A percentile compares a stretch with the other conserved stretches of the same genome.
phyloP scores from a whole-genome alignment of 2,888 invertebrate species.

The Tillus elongatus region DNA sequence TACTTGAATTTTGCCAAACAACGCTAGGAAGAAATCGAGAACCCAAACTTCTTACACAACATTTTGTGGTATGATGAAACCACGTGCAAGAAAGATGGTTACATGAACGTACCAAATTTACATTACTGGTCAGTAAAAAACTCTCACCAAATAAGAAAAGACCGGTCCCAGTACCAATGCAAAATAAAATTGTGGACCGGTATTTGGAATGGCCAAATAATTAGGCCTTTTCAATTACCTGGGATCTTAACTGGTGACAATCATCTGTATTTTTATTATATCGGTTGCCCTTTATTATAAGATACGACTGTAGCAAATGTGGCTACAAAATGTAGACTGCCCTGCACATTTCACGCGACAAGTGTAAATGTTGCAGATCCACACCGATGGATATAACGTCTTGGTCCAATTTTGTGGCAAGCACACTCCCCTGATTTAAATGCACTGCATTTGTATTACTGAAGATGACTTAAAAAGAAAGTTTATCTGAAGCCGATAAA shows the following conservation, averaged over 20 bases:
- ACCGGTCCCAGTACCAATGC: background rate
- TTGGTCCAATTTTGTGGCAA: background rate
- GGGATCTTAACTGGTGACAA: background rate
- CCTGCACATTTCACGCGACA: too few species aligned
- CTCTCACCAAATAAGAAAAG: background rate
- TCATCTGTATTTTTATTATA: background rate
- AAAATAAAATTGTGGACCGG: constrained; percentile 1
- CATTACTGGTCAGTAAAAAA: too few species aligned
- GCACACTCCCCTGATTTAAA: background rate
- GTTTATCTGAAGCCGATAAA: background rate
- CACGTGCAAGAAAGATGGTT: too few species aligned
- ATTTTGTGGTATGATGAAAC: too few species aligned
- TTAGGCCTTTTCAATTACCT: too few species aligned
- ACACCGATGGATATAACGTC: background rate
- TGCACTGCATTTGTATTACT: background rate
- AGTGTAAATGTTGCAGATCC: too few species aligned
- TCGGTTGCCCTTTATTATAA: background rate
- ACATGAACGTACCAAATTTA: too few species aligned
- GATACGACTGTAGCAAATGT: background rate
- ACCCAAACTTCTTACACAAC: too few species aligned
- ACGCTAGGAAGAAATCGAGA: too few species aligned
- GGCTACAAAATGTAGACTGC: background rate
- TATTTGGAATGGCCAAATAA: background rate
- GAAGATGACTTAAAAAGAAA: background rate
- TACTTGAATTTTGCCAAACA: too few species aligned